Evolutionary conservation across 1,140 invertebrate species (phyloP), one percentile per base, ranked within the genome.

Genomic region (Sarcophaga bullata): DNA sequence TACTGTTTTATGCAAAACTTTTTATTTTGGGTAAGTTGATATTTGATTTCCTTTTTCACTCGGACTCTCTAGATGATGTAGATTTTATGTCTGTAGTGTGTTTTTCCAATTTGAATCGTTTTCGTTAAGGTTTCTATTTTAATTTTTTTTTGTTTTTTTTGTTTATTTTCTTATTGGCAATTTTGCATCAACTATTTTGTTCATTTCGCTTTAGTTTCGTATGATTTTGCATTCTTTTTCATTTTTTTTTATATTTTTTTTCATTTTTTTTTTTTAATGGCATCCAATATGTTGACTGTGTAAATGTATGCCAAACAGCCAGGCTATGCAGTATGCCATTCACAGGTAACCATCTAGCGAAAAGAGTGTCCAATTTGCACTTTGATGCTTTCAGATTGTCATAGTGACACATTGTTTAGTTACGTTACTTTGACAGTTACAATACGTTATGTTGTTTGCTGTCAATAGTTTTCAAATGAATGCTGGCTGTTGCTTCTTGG

Each of bases 391-490:
- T 78, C 75, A 78, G 75, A 78, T 78, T 78, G 75, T 78, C 75
- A 78, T 78, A 78, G 75, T 78, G 75, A 78, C 75, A 78, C 75
- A 78, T 78, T 78, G 75, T 78, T 78, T 78, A 78, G 75, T 78
- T 78, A 78, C 75, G 75, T 78, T 78, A 49, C 48, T 78, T 78
- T 78, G 75, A 78, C 75, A 78, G 75, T 78, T 78, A 78, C 75
- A 78, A 78, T 78, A 78, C 75, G 75, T 78, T 78, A 78, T 78
- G 75, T 78, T 78, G 75, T 78, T 50, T 52, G 75, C 75, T 78
- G 75, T 78, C 75, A 78, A 78, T 78, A 78, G 75, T 78, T 78
- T 78, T 76, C 82, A 78, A 80, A 78, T 82, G 82, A 80, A 78
- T 82, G 82, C 37, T 62, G 58, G 82, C 82, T 82, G 82, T 68